These are phyloP conservation scores for Aegotheles bennettii DNA, from an alignment of 2,113 vertebrate species.

Conservation along the genomic window DNA sequence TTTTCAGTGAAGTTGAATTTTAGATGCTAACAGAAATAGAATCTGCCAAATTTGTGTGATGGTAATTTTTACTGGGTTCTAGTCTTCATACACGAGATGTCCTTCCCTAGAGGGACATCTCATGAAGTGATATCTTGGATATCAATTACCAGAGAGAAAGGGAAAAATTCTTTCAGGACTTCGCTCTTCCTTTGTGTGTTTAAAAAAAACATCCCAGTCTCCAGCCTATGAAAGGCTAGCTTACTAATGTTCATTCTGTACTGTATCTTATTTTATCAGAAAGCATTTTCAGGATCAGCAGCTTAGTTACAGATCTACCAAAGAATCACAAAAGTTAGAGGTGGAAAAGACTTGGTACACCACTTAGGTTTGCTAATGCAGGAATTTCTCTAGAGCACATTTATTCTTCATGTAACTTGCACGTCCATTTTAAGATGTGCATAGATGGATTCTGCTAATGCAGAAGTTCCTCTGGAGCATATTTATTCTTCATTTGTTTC, in stretches of 20 bases:
- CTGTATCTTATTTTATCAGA: background rate
- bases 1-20: background rate
- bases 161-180: background rate
- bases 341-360: background rate
- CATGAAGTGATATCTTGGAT: background rate
- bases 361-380: conserved; percentile 21
- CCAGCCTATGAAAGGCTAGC: background rate
- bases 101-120: background rate
- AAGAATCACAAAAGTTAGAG: background rate
- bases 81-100: background rate
- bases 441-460: background rate
- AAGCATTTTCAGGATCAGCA: conserved; percentile 18
- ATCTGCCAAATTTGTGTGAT: background rate
- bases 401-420: background rate
- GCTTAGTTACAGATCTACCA: conserved; percentile 1
- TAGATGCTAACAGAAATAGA: background rate
- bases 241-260: background rate
- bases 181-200: background rate
- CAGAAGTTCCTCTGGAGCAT: background rate
- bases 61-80: background rate
- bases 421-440: background rate
- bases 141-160: background rate
- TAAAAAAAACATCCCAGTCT: background rate
- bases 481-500: conserved; percentile 9
- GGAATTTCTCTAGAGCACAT: conserved; percentile 3